Conservation (phyloP, 2,113 vertebrate genomes). For the Jacana jacana region DNA sequence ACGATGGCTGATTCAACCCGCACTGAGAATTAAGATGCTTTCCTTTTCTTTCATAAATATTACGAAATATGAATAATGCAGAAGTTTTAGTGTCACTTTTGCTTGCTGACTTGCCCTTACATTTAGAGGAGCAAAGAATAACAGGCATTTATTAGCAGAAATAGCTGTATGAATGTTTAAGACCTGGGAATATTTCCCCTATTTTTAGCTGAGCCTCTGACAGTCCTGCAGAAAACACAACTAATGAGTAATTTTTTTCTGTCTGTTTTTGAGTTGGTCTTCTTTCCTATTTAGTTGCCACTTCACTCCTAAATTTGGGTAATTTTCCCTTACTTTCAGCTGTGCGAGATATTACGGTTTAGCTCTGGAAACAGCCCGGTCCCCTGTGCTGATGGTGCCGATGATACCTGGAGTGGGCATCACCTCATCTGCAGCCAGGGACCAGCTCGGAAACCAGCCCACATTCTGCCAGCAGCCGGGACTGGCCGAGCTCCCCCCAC, state of each 20-base stretch:
- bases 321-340: neutral
- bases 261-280: neutral
- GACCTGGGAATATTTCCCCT: neutral
- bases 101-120: neutral
- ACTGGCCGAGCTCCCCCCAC: neutral
- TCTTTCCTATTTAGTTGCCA: neutral
- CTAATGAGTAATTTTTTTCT: neutral
- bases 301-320: neutral
- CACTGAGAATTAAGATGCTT: neutral
- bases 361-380: neutral
- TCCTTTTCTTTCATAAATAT: neutral
- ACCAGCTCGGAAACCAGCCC: rapidly evolving
- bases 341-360: rapidly evolving
- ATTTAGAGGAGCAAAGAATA: neutral
- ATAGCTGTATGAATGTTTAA: neutral
- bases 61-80: neutral
- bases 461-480: neutral
- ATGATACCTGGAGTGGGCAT: neutral
- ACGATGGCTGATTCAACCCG: neutral
- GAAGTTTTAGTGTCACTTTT: neutral
- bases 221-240: neutral
- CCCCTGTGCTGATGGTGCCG: neutral
- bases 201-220: neutral
- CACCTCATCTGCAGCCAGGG: neutral
- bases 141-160: neutral